Conservation (phyloP, 2,888 invertebrate genomes). For the Listrodromus nycthemerus region DNA sequence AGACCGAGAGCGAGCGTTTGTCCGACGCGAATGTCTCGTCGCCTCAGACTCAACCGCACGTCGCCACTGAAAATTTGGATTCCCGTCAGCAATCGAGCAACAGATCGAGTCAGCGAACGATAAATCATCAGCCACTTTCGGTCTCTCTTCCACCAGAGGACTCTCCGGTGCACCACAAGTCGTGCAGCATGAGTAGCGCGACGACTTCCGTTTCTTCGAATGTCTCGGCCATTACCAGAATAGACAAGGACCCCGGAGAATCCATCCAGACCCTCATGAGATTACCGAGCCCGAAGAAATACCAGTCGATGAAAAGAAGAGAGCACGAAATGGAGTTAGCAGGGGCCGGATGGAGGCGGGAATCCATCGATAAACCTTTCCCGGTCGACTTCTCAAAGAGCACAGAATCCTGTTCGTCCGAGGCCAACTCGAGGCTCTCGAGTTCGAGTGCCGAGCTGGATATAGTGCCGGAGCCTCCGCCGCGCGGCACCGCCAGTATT, state of each 20-base stretch:
- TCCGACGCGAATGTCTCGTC: slow-evolving; percentile 13
- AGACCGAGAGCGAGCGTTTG: slow-evolving; percentile 66
- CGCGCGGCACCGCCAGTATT: slow-evolving; percentile 88
- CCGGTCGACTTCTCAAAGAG: slow-evolving; percentile 80
- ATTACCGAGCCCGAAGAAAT: slow-evolving; percentile 83
- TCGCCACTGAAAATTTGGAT: slow-evolving; percentile 54
- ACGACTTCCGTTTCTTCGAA: slow-evolving; percentile 67
- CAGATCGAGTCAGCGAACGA: slow-evolving; percentile 78
- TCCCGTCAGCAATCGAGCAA: slow-evolving; percentile 70
- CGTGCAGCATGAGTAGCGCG: slow-evolving; percentile 74
- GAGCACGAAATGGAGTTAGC: slow-evolving; percentile 78
- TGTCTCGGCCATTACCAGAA: slow-evolving; percentile 78
- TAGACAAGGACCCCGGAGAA: slow-evolving; percentile 74
- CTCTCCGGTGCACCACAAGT: slow-evolving; percentile 82
- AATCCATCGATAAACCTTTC: slow-evolving; percentile 78
- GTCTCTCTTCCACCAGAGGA: slow-evolving; percentile 89
- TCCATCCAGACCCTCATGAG: slow-evolving; percentile 78
- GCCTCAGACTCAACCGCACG: slow-evolving; percentile 36
- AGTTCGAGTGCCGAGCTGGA: slow-evolving; percentile 83
- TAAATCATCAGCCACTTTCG: slow-evolving; percentile 88
- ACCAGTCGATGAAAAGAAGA: slow-evolving; percentile 75
- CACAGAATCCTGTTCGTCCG: slow-evolving; percentile 80
- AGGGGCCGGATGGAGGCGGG: slow-evolving; percentile 70
- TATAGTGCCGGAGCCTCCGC: slow-evolving; percentile 88
- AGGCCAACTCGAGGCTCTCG: slow-evolving; percentile 79